Percentiles rank a stretch among this genome's conserved stretches.
phyloP scores from a whole-genome alignment of 2,113 vertebrate genomes.

The Actenoides lindsayi region DNA sequence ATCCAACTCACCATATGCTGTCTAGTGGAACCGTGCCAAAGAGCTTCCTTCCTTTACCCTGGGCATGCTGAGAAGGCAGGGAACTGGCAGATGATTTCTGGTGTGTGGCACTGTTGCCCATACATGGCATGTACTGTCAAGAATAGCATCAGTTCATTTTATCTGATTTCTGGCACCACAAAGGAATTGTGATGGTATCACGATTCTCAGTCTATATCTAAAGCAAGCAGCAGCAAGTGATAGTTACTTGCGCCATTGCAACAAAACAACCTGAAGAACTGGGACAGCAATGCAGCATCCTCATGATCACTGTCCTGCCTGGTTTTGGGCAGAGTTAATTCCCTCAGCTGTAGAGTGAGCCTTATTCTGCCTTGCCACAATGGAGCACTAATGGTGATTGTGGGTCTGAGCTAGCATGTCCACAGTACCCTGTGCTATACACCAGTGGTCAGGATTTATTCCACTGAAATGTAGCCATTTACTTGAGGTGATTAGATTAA shows the following conservation, averaged over 20 bases:
- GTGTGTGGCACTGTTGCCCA: neutral
- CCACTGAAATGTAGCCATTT: neutral
- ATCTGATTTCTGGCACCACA: neutral
- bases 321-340: neutral
- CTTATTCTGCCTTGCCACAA: neutral
- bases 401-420: neutral
- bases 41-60: neutral
- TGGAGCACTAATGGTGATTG: neutral
- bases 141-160: neutral
- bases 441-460: neutral
- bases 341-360: neutral
- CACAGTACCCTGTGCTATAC: neutral
- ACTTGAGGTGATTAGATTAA: neutral
- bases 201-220: neutral
- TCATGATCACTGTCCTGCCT: neutral
- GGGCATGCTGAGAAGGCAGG: neutral
- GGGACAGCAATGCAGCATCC: neutral
- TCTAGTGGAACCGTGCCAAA: neutral
- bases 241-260: neutral
- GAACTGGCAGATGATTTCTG: neutral
- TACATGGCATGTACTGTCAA: neutral
- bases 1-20: neutral
- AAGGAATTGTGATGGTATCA: neutral
- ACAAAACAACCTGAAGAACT: neutral
- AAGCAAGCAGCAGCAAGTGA: neutral